phyloP scores from a whole-genome alignment of 1,140 invertebrate species.

The Leptinotarsa texana region DNA sequence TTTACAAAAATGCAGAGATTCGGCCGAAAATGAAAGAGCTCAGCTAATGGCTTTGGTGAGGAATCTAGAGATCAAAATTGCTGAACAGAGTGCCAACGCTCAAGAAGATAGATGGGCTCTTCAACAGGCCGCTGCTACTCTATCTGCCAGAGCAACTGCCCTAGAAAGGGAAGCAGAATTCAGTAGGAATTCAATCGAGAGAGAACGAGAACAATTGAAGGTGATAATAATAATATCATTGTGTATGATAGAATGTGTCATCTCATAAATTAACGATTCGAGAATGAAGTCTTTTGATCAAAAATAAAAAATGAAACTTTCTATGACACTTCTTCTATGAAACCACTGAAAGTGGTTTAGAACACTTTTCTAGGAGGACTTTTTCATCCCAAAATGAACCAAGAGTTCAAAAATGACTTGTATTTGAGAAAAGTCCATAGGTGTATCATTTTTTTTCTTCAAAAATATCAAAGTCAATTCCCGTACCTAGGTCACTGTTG shows the following conservation, averaged over 20 bases:
- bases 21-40: constrained; percentile 56
- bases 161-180: constrained; percentile 56
- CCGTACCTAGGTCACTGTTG: no score
- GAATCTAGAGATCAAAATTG: constrained; percentile 56
- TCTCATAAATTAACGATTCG: not conserved
- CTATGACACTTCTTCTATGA: no score
- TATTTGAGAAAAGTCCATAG: no score
- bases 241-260: not conserved
- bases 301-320: no score
- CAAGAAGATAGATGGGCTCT: constrained; percentile 52
- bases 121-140: constrained; percentile 50
- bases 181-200: constrained; percentile 54
- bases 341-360: no score
- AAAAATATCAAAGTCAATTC: no score
- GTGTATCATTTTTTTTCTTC: no score
- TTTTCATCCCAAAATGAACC: no score
- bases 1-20: constrained; percentile 55
- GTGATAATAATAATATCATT: constrained; percentile 25
- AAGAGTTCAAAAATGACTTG: no score
- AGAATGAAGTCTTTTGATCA: not conserved
- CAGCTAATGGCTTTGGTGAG: constrained; percentile 57
- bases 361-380: not conserved
- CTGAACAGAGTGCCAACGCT: constrained; percentile 52
- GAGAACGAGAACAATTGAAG: constrained; percentile 55
- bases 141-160: constrained; percentile 54